A percentile compares a stretch with the other conserved stretches of the same genome.
Evolutionary conservation across 1,140 invertebrate genomes (phyloP).

Genomic region (Lepidurus couesii): DNA sequence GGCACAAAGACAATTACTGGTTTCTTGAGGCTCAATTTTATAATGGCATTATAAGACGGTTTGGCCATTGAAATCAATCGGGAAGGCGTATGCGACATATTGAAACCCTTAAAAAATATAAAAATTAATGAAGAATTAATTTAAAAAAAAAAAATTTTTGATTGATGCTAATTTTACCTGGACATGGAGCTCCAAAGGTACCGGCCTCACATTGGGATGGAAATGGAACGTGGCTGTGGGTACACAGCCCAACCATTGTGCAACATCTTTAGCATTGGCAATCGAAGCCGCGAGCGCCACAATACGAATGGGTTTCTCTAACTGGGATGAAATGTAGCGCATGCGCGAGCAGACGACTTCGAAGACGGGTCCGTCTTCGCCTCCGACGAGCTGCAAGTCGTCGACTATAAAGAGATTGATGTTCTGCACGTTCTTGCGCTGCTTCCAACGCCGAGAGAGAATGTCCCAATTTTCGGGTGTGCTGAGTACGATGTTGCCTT

Average conservation of each 20-base stretch:
- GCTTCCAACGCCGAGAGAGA: constrained; percentile 95
- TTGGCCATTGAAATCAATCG: constrained; percentile 95
- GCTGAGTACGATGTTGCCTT: constrained; percentile 91
- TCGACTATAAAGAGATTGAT: constrained; percentile 96
- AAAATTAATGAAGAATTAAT: background rate
- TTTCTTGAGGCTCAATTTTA: constrained; percentile 76
- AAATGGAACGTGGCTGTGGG: constrained; percentile 95
- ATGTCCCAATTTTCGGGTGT: constrained; percentile 99
- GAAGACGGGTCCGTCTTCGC: constrained; percentile 83
- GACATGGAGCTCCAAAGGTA: constrained; percentile 91
- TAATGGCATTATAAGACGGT: constrained; percentile 91
- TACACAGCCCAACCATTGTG: constrained; percentile 93
- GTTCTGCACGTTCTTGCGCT: constrained; percentile 96
- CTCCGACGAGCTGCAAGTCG: constrained; percentile 87
- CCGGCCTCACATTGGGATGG: constrained; percentile 91
- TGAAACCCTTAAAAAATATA: constrained; percentile 66
- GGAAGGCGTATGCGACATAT: constrained; percentile 94
- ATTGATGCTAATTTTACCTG: constrained; percentile 48
- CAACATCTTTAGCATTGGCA: constrained; percentile 90
- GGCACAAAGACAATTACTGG: constrained; percentile 97
- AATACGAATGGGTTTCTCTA: constrained; percentile 88
- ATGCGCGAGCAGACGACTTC: constrained; percentile 97
- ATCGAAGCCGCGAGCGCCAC: constrained; percentile 91
- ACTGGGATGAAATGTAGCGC: constrained; percentile 94
- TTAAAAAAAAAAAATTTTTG: no score